Evolutionary conservation across 92 coral and sea anemone genomes (phyloP).

Genomic region (Porites evermanni): DNA sequence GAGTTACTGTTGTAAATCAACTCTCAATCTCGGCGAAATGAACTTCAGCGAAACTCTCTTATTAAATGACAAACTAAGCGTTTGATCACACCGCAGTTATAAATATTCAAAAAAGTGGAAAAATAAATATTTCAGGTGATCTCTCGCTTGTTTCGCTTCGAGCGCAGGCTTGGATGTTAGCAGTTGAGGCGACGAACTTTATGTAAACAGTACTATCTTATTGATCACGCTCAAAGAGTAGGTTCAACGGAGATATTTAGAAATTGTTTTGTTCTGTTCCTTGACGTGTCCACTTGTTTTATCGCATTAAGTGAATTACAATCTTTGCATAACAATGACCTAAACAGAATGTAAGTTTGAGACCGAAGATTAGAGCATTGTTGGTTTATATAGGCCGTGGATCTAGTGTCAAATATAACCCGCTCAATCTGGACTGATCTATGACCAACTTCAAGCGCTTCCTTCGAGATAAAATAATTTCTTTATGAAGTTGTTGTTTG

Average conservation of each 20-base stretch:
- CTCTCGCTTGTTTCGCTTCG: constrained; percentile 47
- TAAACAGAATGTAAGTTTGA: constrained; percentile 91
- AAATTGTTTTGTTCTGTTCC: constrained; percentile 90
- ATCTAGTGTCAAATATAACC: constrained; percentile 65
- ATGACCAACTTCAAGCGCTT: constrained; percentile 40
- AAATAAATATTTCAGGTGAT: constrained; percentile 73
- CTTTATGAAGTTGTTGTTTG: constrained; percentile 55
- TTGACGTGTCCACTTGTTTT: constrained; percentile 98
- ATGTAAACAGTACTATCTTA: constrained; percentile 83
- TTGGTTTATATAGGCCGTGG: constrained; percentile 63
- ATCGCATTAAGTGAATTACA: constrained; percentile 99
- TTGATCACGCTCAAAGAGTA: constrained; percentile 60
- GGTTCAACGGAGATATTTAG: constrained; percentile 83
- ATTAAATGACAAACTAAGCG: constrained; percentile 43
- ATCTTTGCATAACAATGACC: constrained; percentile 98
- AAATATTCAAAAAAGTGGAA: constrained; percentile 75
- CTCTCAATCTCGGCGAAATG: constrained; percentile 15
- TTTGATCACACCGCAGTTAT: constrained; percentile 74
- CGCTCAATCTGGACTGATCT: constrained; percentile 51
- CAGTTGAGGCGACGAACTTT: constrained; percentile 31
- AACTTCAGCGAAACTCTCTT: constrained; percentile 40
- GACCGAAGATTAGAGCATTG: constrained; percentile 94
- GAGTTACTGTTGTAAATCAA: neutral
- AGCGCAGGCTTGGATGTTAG: constrained; percentile 45
- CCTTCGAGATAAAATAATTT: constrained; percentile 50